phyloP scores from a whole-genome alignment of 2,113 vertebrate species.

The Cynocephalus volans region DNA sequence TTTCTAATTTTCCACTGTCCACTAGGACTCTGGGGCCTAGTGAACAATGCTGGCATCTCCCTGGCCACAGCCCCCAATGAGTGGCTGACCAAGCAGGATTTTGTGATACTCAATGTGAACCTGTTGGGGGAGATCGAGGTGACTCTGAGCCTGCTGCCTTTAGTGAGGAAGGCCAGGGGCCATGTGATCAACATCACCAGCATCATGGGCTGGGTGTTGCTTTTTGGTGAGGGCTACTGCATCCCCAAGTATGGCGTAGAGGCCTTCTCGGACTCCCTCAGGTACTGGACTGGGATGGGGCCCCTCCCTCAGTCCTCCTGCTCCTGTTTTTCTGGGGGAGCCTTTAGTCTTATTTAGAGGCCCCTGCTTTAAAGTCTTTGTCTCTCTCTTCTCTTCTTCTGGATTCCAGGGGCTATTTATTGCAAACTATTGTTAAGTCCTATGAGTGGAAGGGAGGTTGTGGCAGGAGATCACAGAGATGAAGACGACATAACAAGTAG shows the following conservation, averaged over 20 bases:
- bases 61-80: slow-evolving; percentile 72
- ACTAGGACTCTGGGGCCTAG: slow-evolving; percentile 92
- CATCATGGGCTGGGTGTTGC: slow-evolving; percentile 85
- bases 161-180: slow-evolving; percentile 86
- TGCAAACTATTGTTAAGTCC: no score
- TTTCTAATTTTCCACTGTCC: background rate
- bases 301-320: background rate
- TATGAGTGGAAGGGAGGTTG: no score
- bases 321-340: background rate
- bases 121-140: slow-evolving; percentile 88
- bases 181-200: slow-evolving; percentile 90
- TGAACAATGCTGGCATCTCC: slow-evolving; percentile 89
- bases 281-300: slow-evolving; percentile 78
- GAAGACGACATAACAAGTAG: no score
- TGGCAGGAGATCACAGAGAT: no score
- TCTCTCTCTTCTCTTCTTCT: background rate
- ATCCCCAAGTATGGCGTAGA: slow-evolving; percentile 89
- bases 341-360: background rate
- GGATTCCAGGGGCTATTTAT: background rate
- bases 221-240: slow-evolving; percentile 86
- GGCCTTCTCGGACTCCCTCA: slow-evolving; percentile 90
- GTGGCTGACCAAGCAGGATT: slow-evolving; percentile 87
- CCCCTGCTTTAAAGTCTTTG: background rate
- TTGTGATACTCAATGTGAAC: slow-evolving; percentile 87
- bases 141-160: slow-evolving; percentile 88